Evolutionary conservation across 1,140 invertebrate species (phyloP).

Genomic region (Drosophila saltans): DNA sequence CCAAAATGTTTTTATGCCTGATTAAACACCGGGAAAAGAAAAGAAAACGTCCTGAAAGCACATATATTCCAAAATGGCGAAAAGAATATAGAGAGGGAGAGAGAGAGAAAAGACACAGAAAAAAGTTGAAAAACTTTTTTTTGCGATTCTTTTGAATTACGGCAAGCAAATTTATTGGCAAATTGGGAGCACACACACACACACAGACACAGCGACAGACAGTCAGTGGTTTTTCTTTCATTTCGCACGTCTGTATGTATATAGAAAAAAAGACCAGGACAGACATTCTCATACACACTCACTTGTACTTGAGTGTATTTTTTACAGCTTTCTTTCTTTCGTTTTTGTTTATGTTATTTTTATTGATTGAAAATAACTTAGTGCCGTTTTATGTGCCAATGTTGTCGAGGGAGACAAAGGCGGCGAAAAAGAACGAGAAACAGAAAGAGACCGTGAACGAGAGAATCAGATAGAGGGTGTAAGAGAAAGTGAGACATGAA

Average conservation of each 20-base stretch:
- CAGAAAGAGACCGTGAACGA: neutral
- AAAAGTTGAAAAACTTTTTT: constrained; percentile 39
- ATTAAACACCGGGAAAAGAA: constrained; percentile 38
- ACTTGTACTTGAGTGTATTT: constrained; percentile 65
- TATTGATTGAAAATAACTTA: constrained; percentile 82
- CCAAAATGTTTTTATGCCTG: constrained; percentile 62
- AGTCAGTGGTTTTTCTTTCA: constrained; percentile 2
- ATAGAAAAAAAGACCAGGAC: constrained; percentile 13
- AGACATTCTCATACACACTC: constrained; percentile 15
- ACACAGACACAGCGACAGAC: neutral
- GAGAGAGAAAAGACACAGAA: constrained; percentile 2
- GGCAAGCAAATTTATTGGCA: constrained; percentile 80
- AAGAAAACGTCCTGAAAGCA: neutral
- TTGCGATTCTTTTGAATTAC: constrained; percentile 65
- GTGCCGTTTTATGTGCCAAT: constrained; percentile 69
- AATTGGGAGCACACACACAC: constrained; percentile 68
- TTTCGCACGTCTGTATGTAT: constrained; percentile 3
- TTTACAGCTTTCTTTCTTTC: constrained; percentile 67
- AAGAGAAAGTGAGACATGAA: constrained; percentile 24
- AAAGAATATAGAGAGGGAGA: constrained; percentile 16
- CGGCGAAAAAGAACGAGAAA: neutral
- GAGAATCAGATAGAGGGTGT: constrained; percentile 14
- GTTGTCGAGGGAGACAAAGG: constrained; percentile 15
- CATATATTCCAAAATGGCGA: constrained; percentile 18
- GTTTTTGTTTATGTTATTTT: constrained; percentile 78